These are phyloP conservation scores for Oryzias curvinotus DNA, from an alignment of 2,113 vertebrate genomes.

Conservation along the genomic window DNA sequence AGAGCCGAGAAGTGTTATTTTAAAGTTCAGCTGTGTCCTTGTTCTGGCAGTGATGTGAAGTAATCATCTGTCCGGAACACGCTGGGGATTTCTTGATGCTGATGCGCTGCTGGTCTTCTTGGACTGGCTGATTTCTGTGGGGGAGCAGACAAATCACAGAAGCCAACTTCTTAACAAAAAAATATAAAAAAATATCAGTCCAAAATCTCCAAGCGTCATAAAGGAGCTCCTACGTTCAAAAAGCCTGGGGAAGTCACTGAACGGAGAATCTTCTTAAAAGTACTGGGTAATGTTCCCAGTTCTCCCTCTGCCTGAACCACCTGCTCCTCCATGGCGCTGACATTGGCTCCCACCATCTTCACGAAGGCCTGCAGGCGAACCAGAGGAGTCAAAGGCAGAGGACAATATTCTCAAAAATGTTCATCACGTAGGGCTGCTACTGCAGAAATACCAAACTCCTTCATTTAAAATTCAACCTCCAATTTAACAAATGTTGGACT, in stretches of 20 bases:
- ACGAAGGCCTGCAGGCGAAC: conserved; percentile 82
- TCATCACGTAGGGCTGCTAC: too few species aligned
- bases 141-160: conserved; percentile 20
- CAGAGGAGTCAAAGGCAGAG: background rate
- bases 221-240: conserved; percentile 77
- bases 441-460: too few species aligned
- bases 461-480: too few species aligned
- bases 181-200: background rate
- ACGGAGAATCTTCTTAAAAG: conserved; percentile 88
- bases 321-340: conserved; percentile 87
- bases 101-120: conserved; percentile 71
- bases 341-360: conserved; percentile 85
- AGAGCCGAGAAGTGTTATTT: conserved; percentile 29
- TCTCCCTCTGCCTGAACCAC: conserved; percentile 88
- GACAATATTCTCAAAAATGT: too few species aligned
- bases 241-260: conserved; percentile 85
- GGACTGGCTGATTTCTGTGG: conserved; percentile 80
- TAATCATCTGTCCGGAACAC: conserved; percentile 92
- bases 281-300: conserved; percentile 83
- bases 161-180: background rate
- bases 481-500: too few species aligned
- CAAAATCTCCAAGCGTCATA: background rate
- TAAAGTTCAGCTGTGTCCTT: conserved; percentile 39
- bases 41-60: conserved; percentile 80
- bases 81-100: conserved; percentile 80